phyloP scores from a whole-genome alignment of 2,888 invertebrate genomes.

The Margaritifera margaritifera region DNA sequence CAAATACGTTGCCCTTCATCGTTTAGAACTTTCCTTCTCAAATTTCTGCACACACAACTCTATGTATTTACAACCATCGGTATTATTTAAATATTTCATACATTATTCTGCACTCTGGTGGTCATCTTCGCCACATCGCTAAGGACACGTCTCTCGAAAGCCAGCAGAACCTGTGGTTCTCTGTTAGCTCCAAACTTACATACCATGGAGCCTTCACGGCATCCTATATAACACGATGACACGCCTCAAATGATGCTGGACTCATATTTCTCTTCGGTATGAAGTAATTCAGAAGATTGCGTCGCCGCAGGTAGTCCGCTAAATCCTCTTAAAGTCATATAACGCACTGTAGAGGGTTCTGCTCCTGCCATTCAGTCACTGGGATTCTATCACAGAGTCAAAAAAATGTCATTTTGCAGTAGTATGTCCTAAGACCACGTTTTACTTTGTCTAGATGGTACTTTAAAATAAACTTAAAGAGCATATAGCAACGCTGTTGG shows the following conservation, averaged over 20 bases:
- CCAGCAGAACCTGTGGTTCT: slow-evolving; percentile 4
- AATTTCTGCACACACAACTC: neutral
- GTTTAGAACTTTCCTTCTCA: too few relatives aligned
- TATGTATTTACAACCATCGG: neutral
- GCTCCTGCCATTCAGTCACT: neutral
- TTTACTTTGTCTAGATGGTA: slow-evolving; percentile 3
- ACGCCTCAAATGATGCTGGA: neutral
- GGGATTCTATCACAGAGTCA: slow-evolving; percentile 5
- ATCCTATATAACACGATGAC: neutral
- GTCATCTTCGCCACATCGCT: neutral
- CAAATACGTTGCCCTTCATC: neutral
- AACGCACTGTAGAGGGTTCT: slow-evolving; percentile 4
- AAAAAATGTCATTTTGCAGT: slow-evolving; percentile 10
- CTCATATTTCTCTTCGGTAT: slow-evolving; percentile 10
- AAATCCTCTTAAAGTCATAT: slow-evolving; percentile 1
- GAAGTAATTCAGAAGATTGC: slow-evolving; percentile 8
- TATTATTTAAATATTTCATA: neutral
- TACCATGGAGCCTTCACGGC: neutral
- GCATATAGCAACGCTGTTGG: slow-evolving; percentile 12
- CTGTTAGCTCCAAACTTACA: neutral
- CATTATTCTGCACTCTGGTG: slow-evolving; percentile 7
- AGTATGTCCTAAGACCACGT: slow-evolving; percentile 12
- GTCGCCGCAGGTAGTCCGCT: neutral
- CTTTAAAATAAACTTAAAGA: slow-evolving; percentile 8
- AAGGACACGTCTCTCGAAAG: slow-evolving; percentile 9